Conservation (phyloP, 2,888 invertebrate species). For the Caenorhabditis afra region DNA sequence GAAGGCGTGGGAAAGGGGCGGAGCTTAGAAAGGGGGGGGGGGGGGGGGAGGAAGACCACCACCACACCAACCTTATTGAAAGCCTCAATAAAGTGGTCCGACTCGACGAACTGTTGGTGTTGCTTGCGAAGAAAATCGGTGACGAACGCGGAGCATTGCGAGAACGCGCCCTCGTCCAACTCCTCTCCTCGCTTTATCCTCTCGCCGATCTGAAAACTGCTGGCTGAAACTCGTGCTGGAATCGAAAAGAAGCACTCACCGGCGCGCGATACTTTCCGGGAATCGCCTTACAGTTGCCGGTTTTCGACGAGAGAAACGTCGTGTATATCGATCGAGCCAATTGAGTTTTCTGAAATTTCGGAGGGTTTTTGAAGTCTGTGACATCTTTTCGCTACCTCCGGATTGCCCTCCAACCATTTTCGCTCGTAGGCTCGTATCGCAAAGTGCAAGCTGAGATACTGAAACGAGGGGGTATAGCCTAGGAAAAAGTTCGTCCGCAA, state of each 20-base stretch:
- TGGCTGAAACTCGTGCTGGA: too few relatives aligned
- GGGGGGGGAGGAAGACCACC: too few relatives aligned
- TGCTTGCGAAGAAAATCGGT: slow-evolving; percentile 66
- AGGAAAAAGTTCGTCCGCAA: too few relatives aligned
- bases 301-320: slow-evolving; percentile 66
- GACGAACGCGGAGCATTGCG: slow-evolving; percentile 36
- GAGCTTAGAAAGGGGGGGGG: too few relatives aligned
- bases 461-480: too few relatives aligned
- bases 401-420: slow-evolving; percentile 67
- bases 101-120: slow-evolving; percentile 72
- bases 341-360: slow-evolving; percentile 53
- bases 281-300: slow-evolving; percentile 68
- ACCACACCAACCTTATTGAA: slow-evolving; percentile 70
- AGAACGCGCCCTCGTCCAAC: slow-evolving; percentile 44
- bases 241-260: too few relatives aligned
- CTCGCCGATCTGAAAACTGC: slow-evolving; percentile 47
- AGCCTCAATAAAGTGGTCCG: slow-evolving; percentile 76
- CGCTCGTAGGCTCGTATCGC: slow-evolving; percentile 73
- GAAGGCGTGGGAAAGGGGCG: slow-evolving; percentile 9
- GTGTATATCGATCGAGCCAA: slow-evolving; percentile 72
- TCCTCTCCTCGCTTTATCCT: slow-evolving; percentile 35
- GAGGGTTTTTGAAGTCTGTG: too few relatives aligned
- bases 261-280: slow-evolving; percentile 59
- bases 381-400: slow-evolving; percentile 51
- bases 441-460: slow-evolving; percentile 75